Base-by-base conservation (phyloP, 2,797 vertebrate genomes). In the Myotis pilosus region DNA sequence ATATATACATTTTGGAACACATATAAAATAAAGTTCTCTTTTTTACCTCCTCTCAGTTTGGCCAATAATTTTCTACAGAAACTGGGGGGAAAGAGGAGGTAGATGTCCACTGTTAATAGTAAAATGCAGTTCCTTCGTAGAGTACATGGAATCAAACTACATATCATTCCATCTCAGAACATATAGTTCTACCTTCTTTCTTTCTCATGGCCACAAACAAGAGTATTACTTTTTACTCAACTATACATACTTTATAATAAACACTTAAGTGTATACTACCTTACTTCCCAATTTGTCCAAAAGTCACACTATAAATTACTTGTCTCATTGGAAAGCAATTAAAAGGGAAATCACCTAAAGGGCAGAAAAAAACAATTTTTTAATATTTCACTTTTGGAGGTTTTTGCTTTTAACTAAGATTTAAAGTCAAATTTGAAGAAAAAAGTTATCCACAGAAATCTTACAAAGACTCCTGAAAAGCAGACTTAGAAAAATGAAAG, bases 401-500 rank as follows among this genome's bases (percentile, higher is more conserved):
- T 98, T 97, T 98, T 98, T 98, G 98, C 98, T 95, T 98, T 98
- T 98, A 98, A 98, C 98, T 97, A 93, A 97, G 97, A 97, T 98
- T 99, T 99, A 98, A 98, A 98, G 98, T 98, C 96, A 98, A 97
- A 98, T 94, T 95, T 95, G 95, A 28, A 28, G 8, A 36, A 36
- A 38, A 98, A 98, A 95, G 98, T 97, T 98, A 98, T 98, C 98
- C 87, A 98, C 98, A 98, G 98, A 99, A 99, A 99, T 98, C 98
- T 98, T 98, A 98, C 97, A 98, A 99, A 99, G 98, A 97, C 94
- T 90, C 80, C 97, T 96, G 97, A 98, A 98, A 98, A 98, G 25
- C 60, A 98, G 98, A 98, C 97, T 97, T 97, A 99, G 98, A 99
- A 99, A 99, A 99, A 99, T 99, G 98, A 99, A 98, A 98, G 98